Percentiles rank a stretch among this genome's conserved stretches.
These are phyloP conservation scores for Camelus bactrianus DNA, from an alignment of 2,113 vertebrate genomes.

Conservation along the genomic window DNA sequence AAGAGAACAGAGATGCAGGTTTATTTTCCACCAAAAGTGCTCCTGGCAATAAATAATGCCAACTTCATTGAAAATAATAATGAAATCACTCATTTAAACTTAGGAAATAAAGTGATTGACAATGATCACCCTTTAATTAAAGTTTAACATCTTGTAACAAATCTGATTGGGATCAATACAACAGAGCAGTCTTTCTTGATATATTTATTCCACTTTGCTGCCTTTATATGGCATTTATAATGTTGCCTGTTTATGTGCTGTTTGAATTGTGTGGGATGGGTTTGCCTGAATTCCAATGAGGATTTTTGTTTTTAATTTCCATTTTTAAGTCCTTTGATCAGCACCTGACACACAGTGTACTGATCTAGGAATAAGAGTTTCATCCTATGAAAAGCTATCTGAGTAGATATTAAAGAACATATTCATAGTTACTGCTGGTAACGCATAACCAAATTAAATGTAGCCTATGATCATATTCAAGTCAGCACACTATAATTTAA, in stretches of 20 bases:
- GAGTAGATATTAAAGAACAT: background rate
- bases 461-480: background rate
- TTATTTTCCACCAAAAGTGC: slow-evolving; percentile 47
- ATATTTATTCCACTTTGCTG: slow-evolving; percentile 55
- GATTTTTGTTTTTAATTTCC: background rate
- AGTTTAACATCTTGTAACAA: slow-evolving; percentile 71
- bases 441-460: background rate
- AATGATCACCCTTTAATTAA: slow-evolving; percentile 75
- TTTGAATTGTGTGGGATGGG: background rate
- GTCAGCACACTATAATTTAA: background rate
- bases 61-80: slow-evolving; percentile 75
- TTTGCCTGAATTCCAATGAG: slow-evolving; percentile 49
- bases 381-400: background rate
- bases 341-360: background rate
- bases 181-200: slow-evolving; percentile 5
- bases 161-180: slow-evolving; percentile 69
- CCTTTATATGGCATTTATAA: background rate
- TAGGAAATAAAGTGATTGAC: slow-evolving; percentile 61
- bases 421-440: background rate
- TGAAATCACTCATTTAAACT: slow-evolving; percentile 53
- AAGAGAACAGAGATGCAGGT: slow-evolving; percentile 19
- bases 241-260: background rate
- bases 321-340: slow-evolving; percentile 24
- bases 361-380: background rate
- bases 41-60: slow-evolving; percentile 25